A percentile compares a stretch with the other conserved stretches of the same genome.
These are phyloP conservation scores for Montipora cactus DNA, from an alignment of 64 coral and sea anemone genomes.

Conservation along the genomic window DNA sequence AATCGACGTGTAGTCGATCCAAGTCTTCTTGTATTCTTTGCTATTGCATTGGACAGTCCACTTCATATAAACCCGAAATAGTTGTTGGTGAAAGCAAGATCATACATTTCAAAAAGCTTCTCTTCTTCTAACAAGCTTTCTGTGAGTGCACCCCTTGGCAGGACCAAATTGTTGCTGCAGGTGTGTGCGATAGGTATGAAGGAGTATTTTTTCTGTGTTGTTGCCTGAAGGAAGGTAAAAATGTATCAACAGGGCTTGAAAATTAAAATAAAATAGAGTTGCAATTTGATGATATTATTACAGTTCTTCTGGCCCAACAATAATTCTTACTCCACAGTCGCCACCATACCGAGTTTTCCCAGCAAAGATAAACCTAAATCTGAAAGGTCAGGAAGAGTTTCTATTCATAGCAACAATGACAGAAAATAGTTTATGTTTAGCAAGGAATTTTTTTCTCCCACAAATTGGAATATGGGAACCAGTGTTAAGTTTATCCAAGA, in stretches of 20 bases:
- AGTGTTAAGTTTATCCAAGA: background rate
- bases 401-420: conserved; percentile 4
- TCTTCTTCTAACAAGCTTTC: conserved; percentile 21
- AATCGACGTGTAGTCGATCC: background rate
- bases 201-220: background rate
- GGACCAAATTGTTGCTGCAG: conserved; percentile 30
- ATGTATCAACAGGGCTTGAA: background rate
- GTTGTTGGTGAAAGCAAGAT: conserved; percentile 67
- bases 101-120: conserved; percentile 49
- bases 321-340: background rate
- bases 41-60: background rate
- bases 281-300: background rate
- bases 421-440: background rate
- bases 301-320: background rate
- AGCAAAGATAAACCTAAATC: conserved; percentile 4
- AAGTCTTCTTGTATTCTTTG: background rate
- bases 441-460: background rate
- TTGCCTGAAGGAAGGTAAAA: background rate
- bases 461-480: conserved; percentile 3
- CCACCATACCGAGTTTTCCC: conserved; percentile 1
- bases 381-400: conserved; percentile 11
- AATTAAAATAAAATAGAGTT: background rate
- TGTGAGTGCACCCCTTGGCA: conserved; percentile 31
- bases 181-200: conserved; percentile 46
- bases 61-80: conserved; percentile 58